Base-by-base conservation (phyloP, 2,888 invertebrate species). In the Pachliopta kotzebuea region DNA sequence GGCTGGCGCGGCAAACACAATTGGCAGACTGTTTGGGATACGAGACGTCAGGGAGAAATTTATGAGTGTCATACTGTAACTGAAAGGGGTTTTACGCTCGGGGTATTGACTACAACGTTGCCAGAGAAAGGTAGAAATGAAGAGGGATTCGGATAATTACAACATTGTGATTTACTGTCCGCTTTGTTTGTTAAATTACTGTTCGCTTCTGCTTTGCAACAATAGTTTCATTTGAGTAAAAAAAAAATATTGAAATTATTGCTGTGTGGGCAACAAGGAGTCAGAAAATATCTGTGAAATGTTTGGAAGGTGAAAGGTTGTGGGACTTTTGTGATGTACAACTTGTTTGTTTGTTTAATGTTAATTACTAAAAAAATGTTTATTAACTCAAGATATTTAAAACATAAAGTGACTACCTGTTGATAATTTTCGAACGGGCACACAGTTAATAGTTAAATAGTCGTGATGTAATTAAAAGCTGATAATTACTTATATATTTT, bases 21-120 rank as follows among this genome's bases (percentile, higher is more conserved):
- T 14, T 83, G 84, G 82, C 71, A 78, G 18, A 80, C 79, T 0
- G 53, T 75, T 0, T 89, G 89, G 89, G 83, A 88, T 69, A 83
- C 79, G 1, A 72, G 79, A 50, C 70, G 68, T 23, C 74, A 74
- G 62, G 83, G 78, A 57, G 78, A 81, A 60, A 76, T 80, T 65
- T 85, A 79, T 67, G 88, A 89, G 71, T 90, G 90, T 71, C 86
- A 83, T 69, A 85, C 89, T 4, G 72, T 89, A 62, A 85, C 86
- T 8, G 75, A 80, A 64, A 79, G 70, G 58, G 88, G 88, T 67
- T 78, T 79, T 60, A 84, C 83, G 49, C 78, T 87, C 60, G 90
- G 90, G 66, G 80, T 90, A 50, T 74, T 90, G 62, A 83, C 84
- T 55, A 83, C 86, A 50, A 84, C 81, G 67, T 74, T 90, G 64